Base-by-base conservation (phyloP, 2,888 invertebrate genomes). In the Choreutis nemorana region DNA sequence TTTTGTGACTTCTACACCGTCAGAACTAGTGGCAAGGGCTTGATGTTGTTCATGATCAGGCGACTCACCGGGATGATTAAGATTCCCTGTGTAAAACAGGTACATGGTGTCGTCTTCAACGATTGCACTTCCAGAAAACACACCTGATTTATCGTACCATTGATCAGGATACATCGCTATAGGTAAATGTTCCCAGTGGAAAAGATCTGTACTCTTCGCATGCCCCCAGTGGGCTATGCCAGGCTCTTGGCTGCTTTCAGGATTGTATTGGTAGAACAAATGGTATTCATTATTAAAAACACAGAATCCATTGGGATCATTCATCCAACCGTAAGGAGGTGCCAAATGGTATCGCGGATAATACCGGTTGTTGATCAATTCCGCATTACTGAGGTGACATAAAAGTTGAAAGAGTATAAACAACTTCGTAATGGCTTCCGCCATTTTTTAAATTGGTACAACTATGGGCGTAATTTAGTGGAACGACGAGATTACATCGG, bases 231-330 rank as follows among this genome's bases (percentile, higher is more conserved):
- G 64, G 21, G 71, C 77, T 10, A 50, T 52, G 2, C 70, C 63
- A 1, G 73, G 55, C 2, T 39, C 53, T 2, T 42, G 39, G 24
- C 70, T 64, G 15, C 53, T 56, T 2, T 56, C 27, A 0, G 81
- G 81, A 34, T 81, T 72, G 39, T 64, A 60, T 42, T 82, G 82
- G 40, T 71, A 82, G 36, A 78, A 81, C 3, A 81, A 41, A 37
- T 83, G 82, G 35, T 71, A 82, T 11, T 60, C 54, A 1, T 55
- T 48, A 3, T 56, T 42, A 35, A 46, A 73, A 22, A 50, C 35
- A 29, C 71, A 56, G 34, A 83, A 71, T 3, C 82, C 83, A 31
- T 82, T 82, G 0, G 83, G 83, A 31, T 82, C 82, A 41, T 82
- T 83, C 57, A 81, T 75, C 82, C 81, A 83, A 23, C 78, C 80